phyloP scores from a whole-genome alignment of 2,797 vertebrate species.

The Serranus cabrilla region DNA sequence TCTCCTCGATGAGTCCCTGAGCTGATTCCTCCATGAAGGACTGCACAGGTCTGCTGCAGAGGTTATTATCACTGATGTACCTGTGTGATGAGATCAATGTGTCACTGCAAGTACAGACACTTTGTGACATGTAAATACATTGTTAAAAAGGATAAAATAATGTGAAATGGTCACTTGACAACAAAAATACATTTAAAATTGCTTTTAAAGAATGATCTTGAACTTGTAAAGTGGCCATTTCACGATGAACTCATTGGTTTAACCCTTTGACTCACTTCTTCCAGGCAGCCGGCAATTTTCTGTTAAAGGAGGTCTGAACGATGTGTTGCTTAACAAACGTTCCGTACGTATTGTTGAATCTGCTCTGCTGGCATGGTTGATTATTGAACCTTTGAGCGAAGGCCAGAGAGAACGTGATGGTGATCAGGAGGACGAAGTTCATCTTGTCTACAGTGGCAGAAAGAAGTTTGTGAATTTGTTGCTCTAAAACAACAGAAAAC shows the following conservation, averaged over 20 bases:
- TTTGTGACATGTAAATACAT: too few species aligned
- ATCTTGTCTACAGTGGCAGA: constrained; percentile 2
- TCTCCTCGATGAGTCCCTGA: rapidly evolving
- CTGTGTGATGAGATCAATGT: neutral
- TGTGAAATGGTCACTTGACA: neutral
- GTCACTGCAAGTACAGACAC: neutral
- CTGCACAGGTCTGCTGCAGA: rapidly evolving
- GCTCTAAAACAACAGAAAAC: neutral
- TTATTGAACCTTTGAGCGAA: rapidly evolving
- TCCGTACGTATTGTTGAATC: rapidly evolving
- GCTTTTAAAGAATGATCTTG: too few species aligned
- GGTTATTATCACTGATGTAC: rapidly evolving
- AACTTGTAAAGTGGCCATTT: too few species aligned
- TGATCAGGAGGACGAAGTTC: neutral
- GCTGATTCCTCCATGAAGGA: rapidly evolving
- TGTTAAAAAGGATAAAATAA: too few species aligned
- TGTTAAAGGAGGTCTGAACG: rapidly evolving
- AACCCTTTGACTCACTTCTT: rapidly evolving
- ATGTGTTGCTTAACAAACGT: rapidly evolving
- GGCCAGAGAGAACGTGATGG: neutral
- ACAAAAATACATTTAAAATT: too few species aligned
- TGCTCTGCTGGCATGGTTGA: rapidly evolving
- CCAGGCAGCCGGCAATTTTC: rapidly evolving
- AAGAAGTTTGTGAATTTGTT: neutral
- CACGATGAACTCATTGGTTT: neutral